Evolutionary conservation across 1,140 invertebrate genomes (phyloP), one percentile per base, ranked within the genome.

Genomic region (Micrasema minimum): DNA sequence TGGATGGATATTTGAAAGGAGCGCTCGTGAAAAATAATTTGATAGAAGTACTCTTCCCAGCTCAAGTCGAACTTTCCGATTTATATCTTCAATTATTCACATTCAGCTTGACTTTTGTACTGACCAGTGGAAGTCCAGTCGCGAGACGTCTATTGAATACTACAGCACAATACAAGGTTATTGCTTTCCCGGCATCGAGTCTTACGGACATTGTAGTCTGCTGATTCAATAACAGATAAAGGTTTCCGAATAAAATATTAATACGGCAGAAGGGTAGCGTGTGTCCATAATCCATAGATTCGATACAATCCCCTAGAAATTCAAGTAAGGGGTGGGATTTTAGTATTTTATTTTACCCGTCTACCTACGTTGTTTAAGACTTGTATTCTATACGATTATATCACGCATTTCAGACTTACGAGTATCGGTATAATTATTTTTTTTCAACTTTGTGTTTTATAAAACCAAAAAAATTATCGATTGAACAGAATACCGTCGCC

Each of bases 211-310:
- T 26, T 67, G 37, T 55, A 31, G n/a, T 38, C 26, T 55, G 22
- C 68, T 57, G 72, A 74, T 74, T 69, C 62, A 74, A 67, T 70
- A 74, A 74, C 62, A 51, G 67, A 74, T 74, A 74, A 74, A 70
- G 67, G 67, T 74, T 72, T 74, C 46, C 14, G 64, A 51, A 67
- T 69, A 74, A 70, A 70, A 74, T 70, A 74, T 74, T 70, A 70
- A 74, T 70, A 66, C 22, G 1, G n/a, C 37, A 38, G 67, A 46
- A 12, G n/a, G 23, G 65, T 46, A 11, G 37, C 57, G 66, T 31
- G 72, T 64, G 72, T 74, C 67, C 51, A 35, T 31, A 55, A 31
- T 53, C 50, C 12, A 53, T 14, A 26, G 46, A 48, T 5, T 22
- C 46, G 20, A 48, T 48, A 22, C 18, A n/a, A 48, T 48, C 20